Conservation (phyloP, 2,888 invertebrate genomes). For the Cremastinae sp. region DNA sequence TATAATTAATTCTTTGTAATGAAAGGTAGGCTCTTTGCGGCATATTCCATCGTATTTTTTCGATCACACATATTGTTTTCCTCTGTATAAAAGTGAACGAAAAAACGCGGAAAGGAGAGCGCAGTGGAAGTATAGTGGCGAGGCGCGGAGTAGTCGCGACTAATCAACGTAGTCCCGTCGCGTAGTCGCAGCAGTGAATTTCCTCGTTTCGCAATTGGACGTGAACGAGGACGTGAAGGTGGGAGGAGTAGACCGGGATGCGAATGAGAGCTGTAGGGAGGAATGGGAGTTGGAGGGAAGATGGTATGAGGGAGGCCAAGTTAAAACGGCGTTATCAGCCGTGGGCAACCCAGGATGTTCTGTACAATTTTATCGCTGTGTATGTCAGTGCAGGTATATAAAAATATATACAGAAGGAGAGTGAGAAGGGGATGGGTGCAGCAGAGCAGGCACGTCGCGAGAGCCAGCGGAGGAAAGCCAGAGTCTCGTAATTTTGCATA, state of each 20-base stretch:
- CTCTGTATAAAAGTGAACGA: background rate
- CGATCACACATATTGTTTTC: background rate
- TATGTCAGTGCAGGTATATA: slow-evolving; percentile 15
- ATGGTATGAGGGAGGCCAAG: slow-evolving; percentile 61
- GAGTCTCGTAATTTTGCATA: slow-evolving; percentile 73
- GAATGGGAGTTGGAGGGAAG: slow-evolving; percentile 19
- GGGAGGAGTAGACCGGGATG: slow-evolving; percentile 32
- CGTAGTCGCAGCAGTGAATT: slow-evolving; percentile 60
- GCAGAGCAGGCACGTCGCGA: slow-evolving; percentile 54
- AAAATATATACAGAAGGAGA: slow-evolving; percentile 51
- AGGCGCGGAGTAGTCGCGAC: slow-evolving; percentile 45
- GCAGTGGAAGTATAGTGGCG: slow-evolving; percentile 9
- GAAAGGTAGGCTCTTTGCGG: too few species aligned
- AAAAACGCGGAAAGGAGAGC: slow-evolving; percentile 30
- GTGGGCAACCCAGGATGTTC: slow-evolving; percentile 60
- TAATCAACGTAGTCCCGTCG: slow-evolving; percentile 63
- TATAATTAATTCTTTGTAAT: background rate
- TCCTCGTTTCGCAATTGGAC: slow-evolving; percentile 59
- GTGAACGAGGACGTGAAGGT: slow-evolving; percentile 53
- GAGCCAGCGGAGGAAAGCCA: slow-evolving; percentile 60
- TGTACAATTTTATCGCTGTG: slow-evolving; percentile 36
- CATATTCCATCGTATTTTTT: too few species aligned
- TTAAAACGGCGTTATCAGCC: slow-evolving; percentile 71
- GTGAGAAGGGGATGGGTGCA: slow-evolving; percentile 30
- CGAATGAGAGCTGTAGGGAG: slow-evolving; percentile 31